Evolutionary conservation across 2,113 vertebrate species (phyloP).

Genomic region (Malurus melanocephalus): DNA sequence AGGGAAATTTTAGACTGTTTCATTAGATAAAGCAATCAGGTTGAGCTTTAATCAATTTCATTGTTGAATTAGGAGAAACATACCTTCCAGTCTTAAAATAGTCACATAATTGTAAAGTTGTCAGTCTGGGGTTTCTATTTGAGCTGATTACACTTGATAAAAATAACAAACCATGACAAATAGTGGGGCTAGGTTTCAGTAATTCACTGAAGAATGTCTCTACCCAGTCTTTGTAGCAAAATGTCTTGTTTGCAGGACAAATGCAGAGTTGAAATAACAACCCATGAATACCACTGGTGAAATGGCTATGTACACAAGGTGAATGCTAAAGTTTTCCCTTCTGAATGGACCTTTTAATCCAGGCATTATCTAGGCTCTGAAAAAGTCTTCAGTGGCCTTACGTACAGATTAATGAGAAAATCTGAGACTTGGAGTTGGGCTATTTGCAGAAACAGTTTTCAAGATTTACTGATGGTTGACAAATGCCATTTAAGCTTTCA

Average conservation of each 20-base stretch:
- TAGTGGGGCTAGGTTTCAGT: constrained; percentile 58
- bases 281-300: constrained; percentile 71
- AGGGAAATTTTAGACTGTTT: background rate
- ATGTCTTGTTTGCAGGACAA: constrained; percentile 74
- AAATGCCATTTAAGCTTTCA: constrained; percentile 78
- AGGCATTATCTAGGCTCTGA: constrained; percentile 69
- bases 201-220: constrained; percentile 68
- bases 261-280: constrained; percentile 77
- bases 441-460: constrained; percentile 75
- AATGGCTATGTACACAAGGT: constrained; percentile 77
- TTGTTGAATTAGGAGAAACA: constrained; percentile 46
- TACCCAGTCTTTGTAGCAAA: constrained; percentile 69
- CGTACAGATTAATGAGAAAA: constrained; percentile 74
- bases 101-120: constrained; percentile 44
- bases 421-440: constrained; percentile 64
- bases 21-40: constrained; percentile 1
- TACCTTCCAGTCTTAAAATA: constrained; percentile 44
- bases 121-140: constrained; percentile 46
- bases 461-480: constrained; percentile 78
- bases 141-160: constrained; percentile 67
- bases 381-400: constrained; percentile 69
- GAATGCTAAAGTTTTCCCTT: constrained; percentile 74
- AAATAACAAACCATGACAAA: constrained; percentile 70
- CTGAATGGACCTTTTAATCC: constrained; percentile 74
- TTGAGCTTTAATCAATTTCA: constrained; percentile 29